phyloP scores from a whole-genome alignment of 2,113 vertebrate species.

The Thunnus thynnus region DNA sequence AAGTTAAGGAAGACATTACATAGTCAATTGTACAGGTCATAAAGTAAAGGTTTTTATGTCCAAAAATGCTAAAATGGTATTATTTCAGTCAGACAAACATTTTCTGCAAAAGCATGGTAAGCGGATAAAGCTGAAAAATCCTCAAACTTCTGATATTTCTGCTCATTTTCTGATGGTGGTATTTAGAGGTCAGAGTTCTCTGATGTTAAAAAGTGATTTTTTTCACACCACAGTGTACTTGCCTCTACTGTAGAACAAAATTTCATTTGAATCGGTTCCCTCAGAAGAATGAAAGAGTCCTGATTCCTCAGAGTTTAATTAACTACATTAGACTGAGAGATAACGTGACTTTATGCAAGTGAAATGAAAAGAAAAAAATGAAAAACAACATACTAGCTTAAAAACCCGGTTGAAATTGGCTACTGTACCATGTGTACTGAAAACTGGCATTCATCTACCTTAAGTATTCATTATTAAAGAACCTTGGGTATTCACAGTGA shows the following conservation, averaged over 20 bases:
- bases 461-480: conserved; percentile 26
- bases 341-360: conserved; percentile 6
- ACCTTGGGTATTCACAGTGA: conserved; percentile 22
- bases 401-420: neutral
- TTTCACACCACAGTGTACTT: neutral
- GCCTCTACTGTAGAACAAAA: neutral
- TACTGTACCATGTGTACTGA: conserved; percentile 9
- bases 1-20: conserved; percentile 74
- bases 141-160: neutral
- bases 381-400: neutral
- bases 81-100: conserved; percentile 26
- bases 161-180: neutral
- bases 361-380: neutral
- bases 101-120: neutral
- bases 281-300: neutral
- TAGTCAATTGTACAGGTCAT: conserved; percentile 51
- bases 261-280: conserved; percentile 16
- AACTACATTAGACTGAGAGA: conserved; percentile 22
- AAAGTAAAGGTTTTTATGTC: conserved; percentile 55
- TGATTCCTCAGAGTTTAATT: conserved; percentile 2
- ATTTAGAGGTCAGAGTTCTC: conserved; percentile 10
- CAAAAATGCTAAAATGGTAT: conserved; percentile 42
- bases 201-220: conserved; percentile 19
- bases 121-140: conserved; percentile 1
- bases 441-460: neutral